Percentiles rank a stretch among this genome's conserved stretches.
phyloP scores from a whole-genome alignment of 2,888 invertebrate genomes.

The Rhimphoctona megacephalus region DNA sequence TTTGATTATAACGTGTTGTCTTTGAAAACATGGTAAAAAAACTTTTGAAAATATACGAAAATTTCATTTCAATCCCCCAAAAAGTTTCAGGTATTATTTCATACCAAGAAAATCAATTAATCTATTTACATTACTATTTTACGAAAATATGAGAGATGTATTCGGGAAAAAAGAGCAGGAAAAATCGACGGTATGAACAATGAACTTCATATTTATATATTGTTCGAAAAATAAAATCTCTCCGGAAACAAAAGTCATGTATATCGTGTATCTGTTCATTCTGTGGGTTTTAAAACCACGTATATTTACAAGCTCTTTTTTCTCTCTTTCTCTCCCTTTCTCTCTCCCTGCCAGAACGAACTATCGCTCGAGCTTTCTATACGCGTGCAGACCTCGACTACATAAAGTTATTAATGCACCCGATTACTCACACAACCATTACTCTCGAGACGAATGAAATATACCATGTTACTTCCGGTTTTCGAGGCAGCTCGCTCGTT shows the following conservation, averaged over 20 bases:
- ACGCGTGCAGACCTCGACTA: constrained; percentile 3
- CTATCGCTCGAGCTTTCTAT: neutral
- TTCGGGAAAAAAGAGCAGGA: neutral
- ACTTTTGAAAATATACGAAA: neutral
- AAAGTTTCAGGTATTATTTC: neutral
- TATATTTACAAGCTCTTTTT: constrained; percentile 17
- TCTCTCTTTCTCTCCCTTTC: constrained; percentile 10
- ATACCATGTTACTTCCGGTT: constrained; percentile 51
- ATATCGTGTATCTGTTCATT: constrained; percentile 1
- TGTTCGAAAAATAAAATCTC: constrained; percentile 22
- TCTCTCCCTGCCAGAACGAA: neutral
- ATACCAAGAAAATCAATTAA: neutral
- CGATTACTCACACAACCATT: constrained; percentile 65
- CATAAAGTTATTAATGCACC: constrained; percentile 63
- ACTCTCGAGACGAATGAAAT: constrained; percentile 66
- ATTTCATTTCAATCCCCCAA: neutral
- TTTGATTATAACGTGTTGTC: neutral
- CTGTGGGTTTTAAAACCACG: constrained; percentile 27
- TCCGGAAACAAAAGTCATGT: constrained; percentile 16
- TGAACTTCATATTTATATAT: neutral
- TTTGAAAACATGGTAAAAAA: neutral
- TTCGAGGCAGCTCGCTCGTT: constrained; percentile 12
- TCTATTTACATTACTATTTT: neutral
- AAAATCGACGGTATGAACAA: neutral
- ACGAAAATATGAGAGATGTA: neutral